Conservation (phyloP, 2,888 invertebrate genomes). For the Orgyia antiqua region DNA sequence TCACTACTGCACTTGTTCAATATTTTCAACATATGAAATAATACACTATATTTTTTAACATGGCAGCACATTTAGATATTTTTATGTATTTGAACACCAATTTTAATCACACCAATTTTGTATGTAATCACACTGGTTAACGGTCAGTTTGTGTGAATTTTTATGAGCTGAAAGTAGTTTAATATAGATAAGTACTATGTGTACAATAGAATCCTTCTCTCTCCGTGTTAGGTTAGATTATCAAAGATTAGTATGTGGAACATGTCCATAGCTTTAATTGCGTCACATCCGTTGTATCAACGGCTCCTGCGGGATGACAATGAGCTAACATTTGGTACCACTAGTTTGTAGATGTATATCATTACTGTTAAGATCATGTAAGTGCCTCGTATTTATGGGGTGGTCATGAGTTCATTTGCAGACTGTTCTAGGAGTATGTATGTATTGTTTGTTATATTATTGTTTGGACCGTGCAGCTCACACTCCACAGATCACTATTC, state of each 20-base stretch:
- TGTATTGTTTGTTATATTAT: constrained; percentile 6
- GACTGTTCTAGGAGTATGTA: constrained; percentile 23
- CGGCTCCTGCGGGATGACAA: constrained; percentile 64
- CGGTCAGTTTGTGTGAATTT: constrained; percentile 59
- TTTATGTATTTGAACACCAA: constrained; percentile 61
- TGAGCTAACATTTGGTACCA: constrained; percentile 67
- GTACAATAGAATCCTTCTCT: constrained; percentile 68
- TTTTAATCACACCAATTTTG: constrained; percentile 65
- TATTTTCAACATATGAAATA: constrained; percentile 51
- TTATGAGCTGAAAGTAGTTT: constrained; percentile 65
- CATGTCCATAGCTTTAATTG: constrained; percentile 78
- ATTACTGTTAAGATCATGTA: constrained; percentile 74
- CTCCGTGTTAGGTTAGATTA: constrained; percentile 71
- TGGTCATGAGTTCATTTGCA: constrained; percentile 57
- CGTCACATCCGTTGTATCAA: constrained; percentile 75
- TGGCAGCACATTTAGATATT: constrained; percentile 62
- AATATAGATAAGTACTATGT: constrained; percentile 65
- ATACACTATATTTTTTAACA: constrained; percentile 62
- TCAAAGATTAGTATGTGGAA: constrained; percentile 67
- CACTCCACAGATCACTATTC: constrained; percentile 13
- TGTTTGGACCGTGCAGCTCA: constrained; percentile 9
- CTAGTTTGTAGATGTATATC: constrained; percentile 73
- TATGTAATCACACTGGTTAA: constrained; percentile 69
- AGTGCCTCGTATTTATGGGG: constrained; percentile 74
- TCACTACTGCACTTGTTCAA: constrained; percentile 68